These are phyloP conservation scores for Cottus gobio DNA, from an alignment of 2,113 vertebrate genomes.

Conservation along the genomic window DNA sequence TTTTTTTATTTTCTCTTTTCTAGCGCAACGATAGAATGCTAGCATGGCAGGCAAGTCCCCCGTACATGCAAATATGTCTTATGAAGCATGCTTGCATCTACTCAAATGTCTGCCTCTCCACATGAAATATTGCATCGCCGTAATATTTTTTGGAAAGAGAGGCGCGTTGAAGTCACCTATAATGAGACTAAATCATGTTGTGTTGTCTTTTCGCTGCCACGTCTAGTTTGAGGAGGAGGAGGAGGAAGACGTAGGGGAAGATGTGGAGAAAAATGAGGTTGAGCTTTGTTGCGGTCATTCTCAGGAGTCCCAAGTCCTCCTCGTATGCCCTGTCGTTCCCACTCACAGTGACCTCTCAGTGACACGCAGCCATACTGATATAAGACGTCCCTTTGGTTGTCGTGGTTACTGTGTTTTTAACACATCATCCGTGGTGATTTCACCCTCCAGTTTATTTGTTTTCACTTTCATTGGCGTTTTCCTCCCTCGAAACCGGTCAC, in stretches of 20 bases:
- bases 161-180: not conserved
- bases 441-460: not conserved
- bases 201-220: conserved; percentile 55
- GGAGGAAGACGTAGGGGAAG: conserved; percentile 63
- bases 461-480: conserved; percentile 6
- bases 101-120: not conserved
- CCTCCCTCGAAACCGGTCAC: conserved; percentile 4
- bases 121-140: not conserved
- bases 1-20: conserved; percentile 42
- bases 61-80: conserved; percentile 61
- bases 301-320: conserved; percentile 6
- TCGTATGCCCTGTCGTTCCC: not conserved
- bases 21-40: conserved; percentile 59
- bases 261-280: conserved; percentile 65
- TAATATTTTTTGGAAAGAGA: not conserved
- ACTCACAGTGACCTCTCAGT: conserved; percentile 13
- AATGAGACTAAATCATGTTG: not conserved
- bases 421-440: conserved; percentile 35
- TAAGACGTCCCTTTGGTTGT: not conserved
- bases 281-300: conserved; percentile 72
- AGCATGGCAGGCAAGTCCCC: conserved; percentile 67
- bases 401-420: conserved; percentile 28
- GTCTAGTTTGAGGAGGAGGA: conserved; percentile 69
- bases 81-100: conserved; percentile 56
- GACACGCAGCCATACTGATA: conserved; percentile 3